Evolutionary conservation across 2,888 invertebrate species (phyloP), one percentile per base, ranked within the genome.

Genomic region (Oscheius sp.): DNA sequence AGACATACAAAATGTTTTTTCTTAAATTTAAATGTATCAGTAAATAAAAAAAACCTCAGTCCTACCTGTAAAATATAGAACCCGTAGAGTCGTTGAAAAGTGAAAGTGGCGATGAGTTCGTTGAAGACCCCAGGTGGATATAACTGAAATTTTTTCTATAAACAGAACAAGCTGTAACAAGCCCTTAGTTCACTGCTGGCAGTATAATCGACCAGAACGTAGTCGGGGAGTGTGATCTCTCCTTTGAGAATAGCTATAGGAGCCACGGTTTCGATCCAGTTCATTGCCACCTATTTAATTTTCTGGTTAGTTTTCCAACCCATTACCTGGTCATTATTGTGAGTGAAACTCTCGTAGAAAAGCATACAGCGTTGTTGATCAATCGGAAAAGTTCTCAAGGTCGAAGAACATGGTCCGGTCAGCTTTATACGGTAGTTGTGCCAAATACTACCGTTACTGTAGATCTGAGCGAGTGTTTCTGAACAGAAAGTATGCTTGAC

Each of bases 81-180:
- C 35, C 89, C 89, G 80, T 89, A 89, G 37, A 86, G 81, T 29
- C 89, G 80, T 82, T 89, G 87, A 60, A 89, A 89, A 21, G 87
- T 89, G 78, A 89, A 89, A 47, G 86, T 87, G 29, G 88, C 89
- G 5, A 89, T 81, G 5, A 89, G 81, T 65, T 89, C 89, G 77
- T 89, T 84, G 85, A 87, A 89, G 11, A 87, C 78, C 3, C 89
- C 89, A 7, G 89, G 89, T 10, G 89, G 89, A 76, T 89, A 89
- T 29, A 86, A 74, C 86, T 88, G 74, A 71, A 86, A 77, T 7
- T 13, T 4, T 29, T 53, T 53, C 10, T 48, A n/a, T 11, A 33
- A 11, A 42, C 21, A 21, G 21, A 21, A 21, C 21, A 21, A 21
- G 35, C 37, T 5, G 32, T 57, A 68, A 68, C 74, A 58, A 42